A percentile compares a stretch with the other conserved stretches of the same genome.
Evolutionary conservation across 2,797 vertebrate species (phyloP).

Genomic region (Sphenopsis melanotis): DNA sequence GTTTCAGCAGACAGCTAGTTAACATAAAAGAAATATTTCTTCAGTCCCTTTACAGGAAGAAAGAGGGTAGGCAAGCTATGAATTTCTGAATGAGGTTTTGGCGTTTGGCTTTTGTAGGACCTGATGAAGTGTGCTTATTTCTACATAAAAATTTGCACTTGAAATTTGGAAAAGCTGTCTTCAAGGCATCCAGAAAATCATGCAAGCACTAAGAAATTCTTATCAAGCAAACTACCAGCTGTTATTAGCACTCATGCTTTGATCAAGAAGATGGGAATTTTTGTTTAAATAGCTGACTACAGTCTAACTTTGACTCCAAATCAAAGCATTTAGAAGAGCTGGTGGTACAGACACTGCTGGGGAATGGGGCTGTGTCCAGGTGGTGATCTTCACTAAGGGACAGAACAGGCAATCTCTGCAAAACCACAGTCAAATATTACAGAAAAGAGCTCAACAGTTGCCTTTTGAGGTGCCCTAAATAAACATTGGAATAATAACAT

Average conservation of each 20-base stretch:
- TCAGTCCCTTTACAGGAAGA: neutral
- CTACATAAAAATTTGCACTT: neutral
- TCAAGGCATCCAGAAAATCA: neutral
- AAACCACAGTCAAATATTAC: neutral
- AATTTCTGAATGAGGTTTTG: neutral
- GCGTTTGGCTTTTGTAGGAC: neutral
- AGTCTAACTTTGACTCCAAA: neutral
- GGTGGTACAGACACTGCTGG: neutral
- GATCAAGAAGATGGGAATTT: neutral
- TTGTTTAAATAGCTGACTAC: neutral
- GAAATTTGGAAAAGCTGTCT: neutral
- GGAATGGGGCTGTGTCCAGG: neutral
- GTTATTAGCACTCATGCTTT: neutral
- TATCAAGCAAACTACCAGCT: neutral
- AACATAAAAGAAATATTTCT: neutral
- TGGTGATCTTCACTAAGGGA: neutral
- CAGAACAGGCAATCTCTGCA: neutral
- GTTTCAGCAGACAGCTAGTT: neutral
- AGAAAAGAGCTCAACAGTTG: neutral
- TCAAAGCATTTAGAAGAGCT: neutral
- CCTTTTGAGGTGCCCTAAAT: neutral
- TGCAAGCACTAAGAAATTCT: neutral
- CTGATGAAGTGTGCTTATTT: neutral
- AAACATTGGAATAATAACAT: neutral
- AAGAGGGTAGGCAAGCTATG: neutral